Conservation (phyloP, 2,113 vertebrate genomes). For the Scophthalmus maximus region DNA sequence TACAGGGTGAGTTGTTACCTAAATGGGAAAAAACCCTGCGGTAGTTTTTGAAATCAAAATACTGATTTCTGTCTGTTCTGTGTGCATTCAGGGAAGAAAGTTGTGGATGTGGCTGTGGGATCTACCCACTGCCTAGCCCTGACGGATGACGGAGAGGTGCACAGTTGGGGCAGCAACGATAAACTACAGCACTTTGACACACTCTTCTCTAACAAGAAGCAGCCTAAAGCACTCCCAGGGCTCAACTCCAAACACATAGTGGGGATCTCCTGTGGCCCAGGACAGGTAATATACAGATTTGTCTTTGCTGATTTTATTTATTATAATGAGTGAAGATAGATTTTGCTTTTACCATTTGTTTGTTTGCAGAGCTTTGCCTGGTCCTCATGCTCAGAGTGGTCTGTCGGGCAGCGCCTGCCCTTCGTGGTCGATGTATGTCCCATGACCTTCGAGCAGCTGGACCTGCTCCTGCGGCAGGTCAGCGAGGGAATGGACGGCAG, state of each 20-base stretch:
- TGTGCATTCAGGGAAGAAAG: slow-evolving; percentile 89
- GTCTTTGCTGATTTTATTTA: not conserved
- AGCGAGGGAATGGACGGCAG: slow-evolving; percentile 97
- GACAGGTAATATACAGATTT: slow-evolving; percentile 87
- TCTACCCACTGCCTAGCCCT: slow-evolving; percentile 96
- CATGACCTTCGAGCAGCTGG: slow-evolving; percentile 96
- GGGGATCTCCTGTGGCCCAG: slow-evolving; percentile 95
- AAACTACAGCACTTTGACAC: slow-evolving; percentile 99
- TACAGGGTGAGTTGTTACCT: slow-evolving; percentile 86
- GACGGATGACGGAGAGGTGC: slow-evolving; percentile 95
- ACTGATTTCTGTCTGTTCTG: not conserved
- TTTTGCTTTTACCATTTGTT: not conserved
- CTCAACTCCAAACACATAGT: slow-evolving; percentile 95
- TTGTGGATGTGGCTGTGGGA: slow-evolving; percentile 95
- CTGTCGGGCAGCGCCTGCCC: slow-evolving; percentile 93
- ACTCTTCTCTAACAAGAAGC: slow-evolving; percentile 94
- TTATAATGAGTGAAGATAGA: not conserved
- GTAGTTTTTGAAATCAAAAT: not conserved
- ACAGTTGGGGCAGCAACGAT: slow-evolving; percentile 99
- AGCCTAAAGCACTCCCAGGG: slow-evolving; percentile 91
- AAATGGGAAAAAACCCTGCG: not conserved
- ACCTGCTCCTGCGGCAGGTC: slow-evolving; percentile 93
- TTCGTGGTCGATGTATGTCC: slow-evolving; percentile 97
- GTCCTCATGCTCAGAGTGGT: slow-evolving; percentile 98
- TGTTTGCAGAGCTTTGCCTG: slow-evolving; percentile 89